Percentiles rank a stretch among this genome's conserved stretches.
These are phyloP conservation scores for Morbakka virulenta DNA, from an alignment of 30 jellyfish, hydroid and myxozoan genomes.

Conservation along the genomic window DNA sequence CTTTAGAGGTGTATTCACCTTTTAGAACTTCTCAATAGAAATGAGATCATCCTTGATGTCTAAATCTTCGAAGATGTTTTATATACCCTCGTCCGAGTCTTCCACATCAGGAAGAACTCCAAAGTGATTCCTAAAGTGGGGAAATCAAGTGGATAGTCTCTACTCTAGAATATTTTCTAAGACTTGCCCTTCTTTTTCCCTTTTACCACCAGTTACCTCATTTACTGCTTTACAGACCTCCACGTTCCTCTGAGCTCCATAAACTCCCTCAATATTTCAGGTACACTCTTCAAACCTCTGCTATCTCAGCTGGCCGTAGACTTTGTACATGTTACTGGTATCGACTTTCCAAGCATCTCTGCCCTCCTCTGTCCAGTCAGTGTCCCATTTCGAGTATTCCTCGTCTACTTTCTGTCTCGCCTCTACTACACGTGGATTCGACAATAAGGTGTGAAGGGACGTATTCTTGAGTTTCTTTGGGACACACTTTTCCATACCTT, in stretches of 20 bases:
- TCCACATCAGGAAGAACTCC: no score
- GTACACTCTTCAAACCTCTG: background rate
- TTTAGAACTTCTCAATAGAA: background rate
- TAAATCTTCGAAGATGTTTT: no score
- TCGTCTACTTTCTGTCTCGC: background rate
- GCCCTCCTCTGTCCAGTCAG: no score
- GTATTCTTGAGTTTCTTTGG: background rate
- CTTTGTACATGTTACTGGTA: no score
- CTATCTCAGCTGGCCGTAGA: no score
- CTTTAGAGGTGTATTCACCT: background rate
- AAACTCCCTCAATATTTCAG: background rate
- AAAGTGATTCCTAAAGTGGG: background rate
- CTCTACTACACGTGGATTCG: background rate
- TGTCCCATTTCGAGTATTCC: no score
- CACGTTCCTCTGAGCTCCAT: background rate
- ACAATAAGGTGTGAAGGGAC: background rate
- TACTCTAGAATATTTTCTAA: background rate
- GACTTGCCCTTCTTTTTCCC: background rate
- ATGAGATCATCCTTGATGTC: background rate
- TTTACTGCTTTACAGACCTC: background rate
- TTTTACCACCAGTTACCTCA: background rate
- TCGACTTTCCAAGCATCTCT: no score
- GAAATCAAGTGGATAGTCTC: background rate
- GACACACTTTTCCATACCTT: background rate
- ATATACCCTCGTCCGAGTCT: no score